Percentiles rank a stretch among this genome's conserved stretches.
Evolutionary conservation across 2,888 invertebrate genomes (phyloP).

Genomic region (Latheticus oryzae): DNA sequence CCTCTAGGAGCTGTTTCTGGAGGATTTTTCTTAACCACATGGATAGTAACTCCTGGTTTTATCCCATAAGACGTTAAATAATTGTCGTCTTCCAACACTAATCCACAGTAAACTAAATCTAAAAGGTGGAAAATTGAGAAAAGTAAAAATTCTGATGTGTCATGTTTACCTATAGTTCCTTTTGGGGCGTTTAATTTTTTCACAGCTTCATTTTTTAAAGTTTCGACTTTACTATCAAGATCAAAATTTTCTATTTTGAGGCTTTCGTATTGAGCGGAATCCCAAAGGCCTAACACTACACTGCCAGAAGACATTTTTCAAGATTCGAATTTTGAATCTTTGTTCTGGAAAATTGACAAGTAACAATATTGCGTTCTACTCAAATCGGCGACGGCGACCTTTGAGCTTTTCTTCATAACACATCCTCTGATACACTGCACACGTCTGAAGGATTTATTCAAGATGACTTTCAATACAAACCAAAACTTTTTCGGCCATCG

Average conservation of each 20-base stretch:
- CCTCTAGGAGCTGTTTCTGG: slow-evolving; percentile 55
- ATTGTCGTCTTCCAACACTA: slow-evolving; percentile 73
- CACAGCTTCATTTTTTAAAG: slow-evolving; percentile 67
- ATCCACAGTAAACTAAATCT: slow-evolving; percentile 81
- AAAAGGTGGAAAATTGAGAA: slow-evolving; percentile 28
- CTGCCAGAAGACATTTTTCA: slow-evolving; percentile 45
- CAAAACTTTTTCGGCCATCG: slow-evolving; percentile 34
- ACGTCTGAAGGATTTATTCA: slow-evolving; percentile 33
- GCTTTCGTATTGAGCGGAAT: slow-evolving; percentile 67
- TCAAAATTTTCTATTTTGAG: slow-evolving; percentile 72
- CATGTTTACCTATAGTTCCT: slow-evolving; percentile 21
- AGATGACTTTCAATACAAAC: slow-evolving; percentile 3
- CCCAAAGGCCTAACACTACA: slow-evolving; percentile 67
- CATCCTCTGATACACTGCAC: slow-evolving; percentile 36
- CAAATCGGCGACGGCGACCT: slow-evolving; percentile 29
- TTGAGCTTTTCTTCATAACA: slow-evolving; percentile 34
- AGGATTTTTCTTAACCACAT: slow-evolving; percentile 67
- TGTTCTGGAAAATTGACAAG: too few relatives aligned
- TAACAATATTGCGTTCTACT: too few relatives aligned
- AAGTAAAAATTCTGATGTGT: slow-evolving; percentile 14
- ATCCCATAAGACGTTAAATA: slow-evolving; percentile 74
- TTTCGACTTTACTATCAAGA: slow-evolving; percentile 72
- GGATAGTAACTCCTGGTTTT: slow-evolving; percentile 70
- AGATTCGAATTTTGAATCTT: too few relatives aligned
- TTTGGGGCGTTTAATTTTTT: slow-evolving; percentile 40